These are phyloP conservation scores for Gyps fulvus DNA, from an alignment of 2,113 vertebrate genomes.

Conservation along the genomic window DNA sequence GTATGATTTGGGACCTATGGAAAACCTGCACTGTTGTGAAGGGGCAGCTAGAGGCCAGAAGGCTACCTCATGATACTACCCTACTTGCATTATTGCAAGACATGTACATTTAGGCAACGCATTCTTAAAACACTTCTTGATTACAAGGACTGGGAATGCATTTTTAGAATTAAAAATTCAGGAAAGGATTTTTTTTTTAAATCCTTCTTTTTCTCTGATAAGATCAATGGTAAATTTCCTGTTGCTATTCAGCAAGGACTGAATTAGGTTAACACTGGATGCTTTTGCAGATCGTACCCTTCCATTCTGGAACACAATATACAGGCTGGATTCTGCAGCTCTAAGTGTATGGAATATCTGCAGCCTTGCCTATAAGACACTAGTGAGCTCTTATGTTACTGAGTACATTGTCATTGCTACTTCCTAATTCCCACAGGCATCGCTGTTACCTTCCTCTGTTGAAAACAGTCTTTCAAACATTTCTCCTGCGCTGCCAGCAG, in stretches of 20 bases:
- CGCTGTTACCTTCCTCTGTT: not conserved
- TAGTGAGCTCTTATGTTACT: not conserved
- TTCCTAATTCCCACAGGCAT: not conserved
- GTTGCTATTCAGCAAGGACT: not conserved
- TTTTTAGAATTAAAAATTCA: not conserved
- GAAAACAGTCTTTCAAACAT: not conserved
- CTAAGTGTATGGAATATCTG: not conserved
- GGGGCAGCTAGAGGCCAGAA: not conserved
- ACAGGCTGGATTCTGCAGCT: not conserved
- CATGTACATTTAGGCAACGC: not conserved
- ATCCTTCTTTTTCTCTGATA: not conserved
- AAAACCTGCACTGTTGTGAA: not conserved
- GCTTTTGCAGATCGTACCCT: not conserved
- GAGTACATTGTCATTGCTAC: not conserved
- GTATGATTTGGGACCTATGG: not conserved
- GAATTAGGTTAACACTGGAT: not conserved
- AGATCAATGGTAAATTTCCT: not conserved
- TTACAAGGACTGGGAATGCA: not conserved
- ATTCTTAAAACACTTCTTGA: not conserved
- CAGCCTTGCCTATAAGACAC: not conserved
- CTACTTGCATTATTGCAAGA: not conserved
- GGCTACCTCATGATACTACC: not conserved
- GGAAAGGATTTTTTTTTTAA: not conserved
- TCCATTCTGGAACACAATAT: not conserved
- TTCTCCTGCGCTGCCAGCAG: not conserved